Evolutionary conservation across 1,140 invertebrate species (phyloP).

Genomic region (Diuraphis noxia): DNA sequence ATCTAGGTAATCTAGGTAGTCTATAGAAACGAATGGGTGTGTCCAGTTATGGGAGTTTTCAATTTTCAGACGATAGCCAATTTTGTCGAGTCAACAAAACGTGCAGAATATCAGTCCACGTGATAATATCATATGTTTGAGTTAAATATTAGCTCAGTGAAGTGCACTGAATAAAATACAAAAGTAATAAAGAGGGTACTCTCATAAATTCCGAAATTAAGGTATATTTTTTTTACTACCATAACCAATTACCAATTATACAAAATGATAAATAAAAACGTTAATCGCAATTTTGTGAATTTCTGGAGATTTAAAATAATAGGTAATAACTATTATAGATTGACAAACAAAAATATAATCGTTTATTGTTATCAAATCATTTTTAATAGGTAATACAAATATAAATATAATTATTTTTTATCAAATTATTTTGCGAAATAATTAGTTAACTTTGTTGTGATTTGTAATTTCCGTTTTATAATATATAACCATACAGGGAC

Average conservation of each 20-base stretch:
- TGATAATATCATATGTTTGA: constrained; percentile 5
- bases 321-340: background rate
- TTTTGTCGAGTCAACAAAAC: constrained; percentile 23
- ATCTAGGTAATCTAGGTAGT: background rate
- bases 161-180: background rate
- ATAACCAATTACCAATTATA: background rate
- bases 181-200: background rate
- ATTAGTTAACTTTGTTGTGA: background rate
- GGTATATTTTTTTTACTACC: background rate
- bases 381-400: background rate
- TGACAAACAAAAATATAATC: background rate
- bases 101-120: background rate
- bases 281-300: background rate
- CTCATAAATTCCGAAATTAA: background rate
- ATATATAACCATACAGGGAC: too few relatives aligned
- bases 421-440: too few relatives aligned
- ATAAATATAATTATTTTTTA: background rate
- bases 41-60: constrained; percentile 4
- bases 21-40: background rate
- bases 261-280: background rate
- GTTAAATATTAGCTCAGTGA: constrained; percentile 5
- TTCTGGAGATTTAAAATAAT: background rate
- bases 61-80: constrained; percentile 4
- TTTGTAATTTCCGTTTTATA: background rate
- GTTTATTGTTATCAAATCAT: background rate